Conservation (phyloP, 1,140 invertebrate species). For the Heliconius eleuchia region DNA sequence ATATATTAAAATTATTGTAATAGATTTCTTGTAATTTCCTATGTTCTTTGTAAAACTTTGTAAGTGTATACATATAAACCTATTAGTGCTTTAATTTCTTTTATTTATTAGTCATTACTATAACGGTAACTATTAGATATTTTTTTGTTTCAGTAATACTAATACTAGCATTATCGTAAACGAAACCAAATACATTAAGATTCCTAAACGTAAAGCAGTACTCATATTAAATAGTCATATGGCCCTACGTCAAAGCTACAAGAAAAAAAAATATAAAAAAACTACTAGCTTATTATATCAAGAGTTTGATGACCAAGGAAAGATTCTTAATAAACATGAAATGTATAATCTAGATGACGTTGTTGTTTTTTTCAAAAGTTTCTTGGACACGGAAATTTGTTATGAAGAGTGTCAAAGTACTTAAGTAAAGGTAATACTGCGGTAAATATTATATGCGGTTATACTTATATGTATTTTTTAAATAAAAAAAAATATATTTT, state of each 20-base stretch:
- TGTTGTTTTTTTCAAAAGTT: conserved; percentile 48
- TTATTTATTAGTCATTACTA: no score
- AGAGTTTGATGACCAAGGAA: conserved; percentile 48
- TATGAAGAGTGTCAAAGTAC: conserved; percentile 39
- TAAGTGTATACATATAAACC: no score
- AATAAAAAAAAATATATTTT: no score
- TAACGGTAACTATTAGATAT: background rate
- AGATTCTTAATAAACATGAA: conserved; percentile 44
- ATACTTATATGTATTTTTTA: no score
- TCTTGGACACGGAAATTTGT: conserved; percentile 56
- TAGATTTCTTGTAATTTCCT: background rate
- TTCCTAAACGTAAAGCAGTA: conserved; percentile 29
- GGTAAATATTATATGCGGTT: background rate
- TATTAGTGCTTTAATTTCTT: no score
- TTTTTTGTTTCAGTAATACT: background rate
- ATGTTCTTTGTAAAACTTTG: no score
- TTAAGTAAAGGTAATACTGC: background rate
- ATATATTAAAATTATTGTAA: background rate
- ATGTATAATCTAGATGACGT: conserved; percentile 59
- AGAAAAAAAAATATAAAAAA: conserved; percentile 25
- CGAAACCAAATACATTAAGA: conserved; percentile 10
- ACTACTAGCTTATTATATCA: conserved; percentile 49
- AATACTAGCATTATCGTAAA: background rate
- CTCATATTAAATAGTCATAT: conserved; percentile 33
- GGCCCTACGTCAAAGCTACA: background rate